Conservation (phyloP, 2,797 vertebrate genomes). For the Miichthys miiuy region DNA sequence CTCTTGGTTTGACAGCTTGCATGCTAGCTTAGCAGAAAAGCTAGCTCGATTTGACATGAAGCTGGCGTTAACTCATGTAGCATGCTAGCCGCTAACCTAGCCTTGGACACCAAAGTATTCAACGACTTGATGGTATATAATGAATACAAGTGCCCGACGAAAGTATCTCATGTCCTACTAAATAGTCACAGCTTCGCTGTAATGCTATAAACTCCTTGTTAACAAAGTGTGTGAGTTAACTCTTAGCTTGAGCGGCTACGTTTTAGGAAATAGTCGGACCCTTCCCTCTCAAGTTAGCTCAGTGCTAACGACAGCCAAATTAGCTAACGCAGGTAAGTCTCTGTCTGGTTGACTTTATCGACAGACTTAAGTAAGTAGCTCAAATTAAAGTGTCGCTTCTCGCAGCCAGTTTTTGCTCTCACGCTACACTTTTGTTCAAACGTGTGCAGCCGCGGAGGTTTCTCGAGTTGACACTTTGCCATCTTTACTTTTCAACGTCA, state of each 20-base stretch:
- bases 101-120: conserved; percentile 39
- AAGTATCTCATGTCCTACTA: fast-evolving
- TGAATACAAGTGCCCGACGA: background rate
- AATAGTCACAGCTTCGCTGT: fast-evolving
- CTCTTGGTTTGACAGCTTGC: conserved; percentile 72
- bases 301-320: conserved; percentile 52
- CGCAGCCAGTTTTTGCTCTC: fast-evolving
- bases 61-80: conserved; percentile 53
- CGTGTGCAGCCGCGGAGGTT: background rate
- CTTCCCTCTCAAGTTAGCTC: conserved; percentile 61
- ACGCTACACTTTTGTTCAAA: background rate
- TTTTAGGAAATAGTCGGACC: conserved; percentile 73
- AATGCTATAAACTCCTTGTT: background rate
- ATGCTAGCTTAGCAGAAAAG: conserved; percentile 64
- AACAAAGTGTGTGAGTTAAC: conserved; percentile 33
- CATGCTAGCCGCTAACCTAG: conserved; percentile 69
- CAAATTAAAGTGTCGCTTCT: background rate
- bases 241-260: conserved; percentile 54
- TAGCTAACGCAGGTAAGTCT: conserved; percentile 49
- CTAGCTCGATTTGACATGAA: conserved; percentile 41
- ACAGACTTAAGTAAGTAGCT: background rate
- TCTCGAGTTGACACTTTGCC: conserved; percentile 64
- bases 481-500: conserved; percentile 62
- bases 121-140: background rate
- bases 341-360: conserved; percentile 26